Evolutionary conservation across 2,888 invertebrate genomes (phyloP), one percentile per base, ranked within the genome.

Genomic region (Aspidiotus destructor): DNA sequence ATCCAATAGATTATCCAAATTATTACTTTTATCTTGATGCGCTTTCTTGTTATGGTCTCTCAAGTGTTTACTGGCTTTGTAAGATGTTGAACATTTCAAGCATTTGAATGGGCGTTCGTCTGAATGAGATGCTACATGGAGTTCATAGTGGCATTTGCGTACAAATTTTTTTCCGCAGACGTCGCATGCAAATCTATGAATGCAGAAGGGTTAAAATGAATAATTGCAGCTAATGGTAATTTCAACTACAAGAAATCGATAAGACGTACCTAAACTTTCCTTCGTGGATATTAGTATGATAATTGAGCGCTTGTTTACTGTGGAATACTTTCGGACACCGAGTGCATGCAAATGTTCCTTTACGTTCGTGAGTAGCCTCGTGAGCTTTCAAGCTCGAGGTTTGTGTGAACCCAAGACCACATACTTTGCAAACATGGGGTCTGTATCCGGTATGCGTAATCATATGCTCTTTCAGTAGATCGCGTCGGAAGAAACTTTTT

Each of bases 81-180:
- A 69, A n/a, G 61, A 54, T 9, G 55, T 53, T 9, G 52, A 41
- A 53, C 69, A 69, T 62, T 61, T 62, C 28, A 54, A 44, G 62
- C 69, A 69, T 41, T 69, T 69, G 40, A 61, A 69, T 13, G 62
- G 62, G 13, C 62, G 52, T 13, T 62, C 61, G 15, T 62, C 44
- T 57, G 69, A 62, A 55, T 69, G 69, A 15, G 62, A 62, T 16
- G 16, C 41, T 13, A 77, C 74, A 67, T 79, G 79, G 0, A 78
- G 76, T 65, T 78, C 77, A 62, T 77, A 79, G 62, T 79, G 79
- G 28, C 77, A 78, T 69, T 78, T 78, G 2, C 79, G 73, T 0
- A 78, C 77, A 62, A 79, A 79, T 69, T 76, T 76, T 61, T 79
- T 79, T 15, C 77, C 77, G 69, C 79, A 79, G 41, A 76, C 76